A percentile compares a stretch with the other conserved stretches of the same genome.
phyloP scores from a whole-genome alignment of 2,888 invertebrate genomes.

The Beris morrisii region DNA sequence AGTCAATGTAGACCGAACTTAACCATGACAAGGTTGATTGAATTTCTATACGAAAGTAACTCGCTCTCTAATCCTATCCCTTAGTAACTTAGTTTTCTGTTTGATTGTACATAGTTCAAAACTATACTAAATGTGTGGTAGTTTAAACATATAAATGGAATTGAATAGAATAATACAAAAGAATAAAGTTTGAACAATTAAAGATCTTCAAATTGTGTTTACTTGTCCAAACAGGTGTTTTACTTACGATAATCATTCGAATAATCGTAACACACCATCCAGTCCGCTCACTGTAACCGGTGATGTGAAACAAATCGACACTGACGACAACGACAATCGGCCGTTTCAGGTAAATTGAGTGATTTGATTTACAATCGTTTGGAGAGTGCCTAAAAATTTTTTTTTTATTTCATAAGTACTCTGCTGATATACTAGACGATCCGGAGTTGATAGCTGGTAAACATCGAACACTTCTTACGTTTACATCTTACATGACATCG shows the following conservation, averaged over 20 bases:
- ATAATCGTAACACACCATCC: slow-evolving; percentile 50
- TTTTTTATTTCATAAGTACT: slow-evolving; percentile 61
- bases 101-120: neutral
- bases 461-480: slow-evolving; percentile 82
- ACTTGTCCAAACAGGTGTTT: slow-evolving; percentile 47
- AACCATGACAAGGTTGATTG: too few relatives aligned
- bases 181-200: too few relatives aligned
- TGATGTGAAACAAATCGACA: slow-evolving; percentile 50
- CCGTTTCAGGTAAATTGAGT: slow-evolving; percentile 43
- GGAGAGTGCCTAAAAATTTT: slow-evolving; percentile 6
- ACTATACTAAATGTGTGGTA: neutral
- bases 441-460: slow-evolving; percentile 89
- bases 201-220: neutral
- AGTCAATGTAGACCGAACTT: too few relatives aligned
- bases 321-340: slow-evolving; percentile 49
- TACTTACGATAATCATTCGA: slow-evolving; percentile 50
- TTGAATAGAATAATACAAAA: neutral
- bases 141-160: neutral
- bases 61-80: too few relatives aligned
- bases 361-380: neutral
- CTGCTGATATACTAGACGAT: slow-evolving; percentile 89
- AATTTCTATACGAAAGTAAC: too few relatives aligned
- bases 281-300: slow-evolving; percentile 49
- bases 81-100: neutral
- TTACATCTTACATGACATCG: slow-evolving; percentile 90